Evolutionary conservation across 2,113 vertebrate genomes (phyloP).

Genomic region (Otus sunia): DNA sequence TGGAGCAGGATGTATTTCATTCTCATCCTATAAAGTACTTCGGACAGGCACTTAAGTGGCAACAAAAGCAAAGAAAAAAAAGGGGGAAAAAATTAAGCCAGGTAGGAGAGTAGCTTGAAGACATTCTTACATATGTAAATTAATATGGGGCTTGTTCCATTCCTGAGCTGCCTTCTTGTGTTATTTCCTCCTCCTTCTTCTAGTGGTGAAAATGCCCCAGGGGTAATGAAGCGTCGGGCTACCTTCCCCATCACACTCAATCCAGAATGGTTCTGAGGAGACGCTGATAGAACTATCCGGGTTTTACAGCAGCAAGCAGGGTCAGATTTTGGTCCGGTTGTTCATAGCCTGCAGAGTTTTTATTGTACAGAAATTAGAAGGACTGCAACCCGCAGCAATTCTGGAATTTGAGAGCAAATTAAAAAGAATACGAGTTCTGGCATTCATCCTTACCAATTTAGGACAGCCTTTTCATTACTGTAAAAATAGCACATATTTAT

Average conservation of each 20-base stretch:
- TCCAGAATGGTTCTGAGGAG: background rate
- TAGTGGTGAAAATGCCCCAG: background rate
- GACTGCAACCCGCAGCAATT: background rate
- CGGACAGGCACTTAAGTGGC: background rate
- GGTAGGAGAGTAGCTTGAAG: background rate
- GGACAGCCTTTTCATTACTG: background rate
- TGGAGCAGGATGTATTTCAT: background rate
- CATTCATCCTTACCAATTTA: background rate
- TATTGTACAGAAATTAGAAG: background rate
- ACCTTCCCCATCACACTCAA: background rate
- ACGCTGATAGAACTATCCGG: background rate
- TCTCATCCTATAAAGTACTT: background rate
- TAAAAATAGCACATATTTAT: background rate
- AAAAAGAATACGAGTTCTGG: background rate
- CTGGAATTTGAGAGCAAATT: background rate
- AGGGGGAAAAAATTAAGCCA: rapidly evolving
- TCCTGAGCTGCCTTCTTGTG: background rate
- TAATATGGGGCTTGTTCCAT: background rate
- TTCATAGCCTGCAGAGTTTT: background rate
- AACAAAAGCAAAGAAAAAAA: background rate
- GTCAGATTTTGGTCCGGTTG: background rate
- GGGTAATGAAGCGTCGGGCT: background rate
- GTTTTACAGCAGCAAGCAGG: background rate
- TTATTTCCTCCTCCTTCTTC: background rate
- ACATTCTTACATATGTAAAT: background rate